Conservation (phyloP, 2,888 invertebrate species). For the Petrolisthes manimaculis region DNA sequence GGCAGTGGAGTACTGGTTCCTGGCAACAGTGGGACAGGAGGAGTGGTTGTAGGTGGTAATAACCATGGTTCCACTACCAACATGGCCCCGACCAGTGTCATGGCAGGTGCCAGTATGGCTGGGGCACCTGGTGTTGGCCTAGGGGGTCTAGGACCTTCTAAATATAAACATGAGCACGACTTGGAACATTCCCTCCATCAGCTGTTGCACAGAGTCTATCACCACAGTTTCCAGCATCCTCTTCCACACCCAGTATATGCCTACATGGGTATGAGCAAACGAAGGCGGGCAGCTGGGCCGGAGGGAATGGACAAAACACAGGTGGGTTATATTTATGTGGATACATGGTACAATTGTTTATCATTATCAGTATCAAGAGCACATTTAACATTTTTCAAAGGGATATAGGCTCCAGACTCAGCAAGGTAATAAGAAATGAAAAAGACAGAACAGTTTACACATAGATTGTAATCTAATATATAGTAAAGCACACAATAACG, state of each 20-base stretch:
- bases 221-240: slow-evolving; percentile 70
- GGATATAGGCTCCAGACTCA: no score
- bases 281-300: slow-evolving; percentile 90
- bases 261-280: slow-evolving; percentile 91
- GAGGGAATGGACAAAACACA: slow-evolving; percentile 72
- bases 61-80: neutral
- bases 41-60: slow-evolving; percentile 21
- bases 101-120: slow-evolving; percentile 8
- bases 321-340: slow-evolving; percentile 36
- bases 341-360: no score
- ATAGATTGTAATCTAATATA: neutral
- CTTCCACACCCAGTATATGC: slow-evolving; percentile 89
- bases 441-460: no score
- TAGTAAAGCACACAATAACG: no score
- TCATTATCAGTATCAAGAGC: no score
- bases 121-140: slow-evolving; percentile 9
- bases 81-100: neutral
- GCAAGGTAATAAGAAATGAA: no score
- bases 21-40: neutral
- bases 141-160: slow-evolving; percentile 35
- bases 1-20: neutral
- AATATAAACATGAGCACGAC: slow-evolving; percentile 57
- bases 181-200: slow-evolving; percentile 96
- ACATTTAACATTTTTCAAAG: no score
- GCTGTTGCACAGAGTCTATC: slow-evolving; percentile 83